phyloP scores from a whole-genome alignment of 1,140 invertebrate genomes.

The Euschistus heros region DNA sequence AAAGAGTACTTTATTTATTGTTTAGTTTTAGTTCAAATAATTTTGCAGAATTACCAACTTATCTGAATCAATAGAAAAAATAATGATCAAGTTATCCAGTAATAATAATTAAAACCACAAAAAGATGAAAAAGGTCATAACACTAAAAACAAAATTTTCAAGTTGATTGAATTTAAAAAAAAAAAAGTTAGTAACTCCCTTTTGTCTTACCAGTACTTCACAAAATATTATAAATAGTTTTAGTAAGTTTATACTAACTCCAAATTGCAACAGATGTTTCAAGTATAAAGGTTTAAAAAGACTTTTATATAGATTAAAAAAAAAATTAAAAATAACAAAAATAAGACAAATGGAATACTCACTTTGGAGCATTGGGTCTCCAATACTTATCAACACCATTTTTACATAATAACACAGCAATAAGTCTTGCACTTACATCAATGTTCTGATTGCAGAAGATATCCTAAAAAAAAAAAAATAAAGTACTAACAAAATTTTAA shows the following conservation, averaged over 20 bases:
- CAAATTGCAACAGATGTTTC: neutral
- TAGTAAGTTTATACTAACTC: neutral
- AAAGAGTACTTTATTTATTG: no score
- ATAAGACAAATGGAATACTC: slow-evolving; percentile 32
- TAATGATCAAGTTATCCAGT: no score
- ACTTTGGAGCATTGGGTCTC: slow-evolving; percentile 72
- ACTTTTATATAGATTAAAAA: neutral
- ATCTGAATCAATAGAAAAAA: no score
- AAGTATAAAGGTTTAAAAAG: neutral
- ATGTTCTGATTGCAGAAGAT: slow-evolving; percentile 72
- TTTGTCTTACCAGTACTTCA: neutral
- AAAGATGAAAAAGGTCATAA: no score
- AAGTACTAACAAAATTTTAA: neutral
- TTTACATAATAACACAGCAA: slow-evolving; percentile 86
- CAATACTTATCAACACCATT: slow-evolving; percentile 93
- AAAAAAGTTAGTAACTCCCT: neutral
- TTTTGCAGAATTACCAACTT: no score
- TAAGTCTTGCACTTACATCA: slow-evolving; percentile 76
- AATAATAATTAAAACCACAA: no score
- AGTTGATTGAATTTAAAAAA: no score
- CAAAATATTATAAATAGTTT: no score
- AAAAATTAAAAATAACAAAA: slow-evolving; percentile 16
- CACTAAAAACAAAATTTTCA: no score
- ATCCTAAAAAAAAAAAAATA: slow-evolving; percentile 48
- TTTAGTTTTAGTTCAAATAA: no score